These are phyloP conservation scores for Homalodisca vitripennis DNA, from an alignment of 1,140 invertebrate genomes.

Conservation along the genomic window DNA sequence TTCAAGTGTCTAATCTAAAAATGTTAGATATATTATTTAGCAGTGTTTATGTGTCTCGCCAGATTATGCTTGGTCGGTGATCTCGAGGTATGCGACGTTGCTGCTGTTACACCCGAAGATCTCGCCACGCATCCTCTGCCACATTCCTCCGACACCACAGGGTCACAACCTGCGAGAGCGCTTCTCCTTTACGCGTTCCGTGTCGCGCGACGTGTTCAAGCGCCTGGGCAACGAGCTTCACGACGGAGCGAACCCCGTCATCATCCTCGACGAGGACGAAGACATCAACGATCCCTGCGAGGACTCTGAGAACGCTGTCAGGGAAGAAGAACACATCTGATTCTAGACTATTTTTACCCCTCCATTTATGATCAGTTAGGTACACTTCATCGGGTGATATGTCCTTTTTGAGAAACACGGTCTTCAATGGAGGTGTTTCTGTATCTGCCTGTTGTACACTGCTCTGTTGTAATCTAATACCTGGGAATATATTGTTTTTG, in stretches of 20 bases:
- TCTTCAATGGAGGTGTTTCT: too few species aligned
- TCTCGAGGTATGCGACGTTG: conserved; percentile 66
- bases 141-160: conserved; percentile 48
- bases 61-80: conserved; percentile 72
- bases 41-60: too few species aligned
- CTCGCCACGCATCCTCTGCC: conserved; percentile 16
- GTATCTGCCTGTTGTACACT: too few species aligned
- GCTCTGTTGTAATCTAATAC: too few species aligned
- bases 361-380: too few species aligned
- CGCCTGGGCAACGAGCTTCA: conserved; percentile 58
- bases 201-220: conserved; percentile 59
- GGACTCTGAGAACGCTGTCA: conserved; percentile 23
- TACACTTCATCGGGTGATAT: too few species aligned
- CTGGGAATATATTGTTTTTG: too few species aligned
- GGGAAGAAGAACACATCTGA: too few species aligned
- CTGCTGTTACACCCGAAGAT: conserved; percentile 51
- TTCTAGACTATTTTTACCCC: too few species aligned
- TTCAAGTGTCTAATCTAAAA: too few species aligned
- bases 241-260: conserved; percentile 66
- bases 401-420: too few species aligned
- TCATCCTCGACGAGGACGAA: conserved; percentile 56
- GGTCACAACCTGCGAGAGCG: conserved; percentile 58
- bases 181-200: conserved; percentile 65
- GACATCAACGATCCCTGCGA: conserved; percentile 35
- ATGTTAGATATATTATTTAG: too few species aligned